These are phyloP conservation scores for Sarcophaga caerulescens DNA, from an alignment of 2,888 invertebrate genomes.

Conservation along the genomic window DNA sequence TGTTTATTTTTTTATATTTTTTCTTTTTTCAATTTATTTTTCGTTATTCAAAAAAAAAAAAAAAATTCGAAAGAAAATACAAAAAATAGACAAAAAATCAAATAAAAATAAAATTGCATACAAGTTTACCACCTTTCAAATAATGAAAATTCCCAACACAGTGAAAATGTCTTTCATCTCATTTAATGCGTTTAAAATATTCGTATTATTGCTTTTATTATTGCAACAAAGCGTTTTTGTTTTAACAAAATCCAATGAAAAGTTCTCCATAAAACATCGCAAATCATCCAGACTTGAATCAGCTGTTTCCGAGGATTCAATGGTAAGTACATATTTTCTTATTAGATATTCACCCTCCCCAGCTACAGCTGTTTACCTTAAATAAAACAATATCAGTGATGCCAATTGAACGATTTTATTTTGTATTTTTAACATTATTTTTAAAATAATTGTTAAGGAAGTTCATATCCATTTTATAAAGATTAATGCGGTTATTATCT, in stretches of 20 bases:
- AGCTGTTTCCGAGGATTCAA: slow-evolving; percentile 66
- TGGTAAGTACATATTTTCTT: slow-evolving; percentile 55
- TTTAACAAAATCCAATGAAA: slow-evolving; percentile 27
- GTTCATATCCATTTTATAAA: too few relatives aligned
- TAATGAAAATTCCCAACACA: background rate
- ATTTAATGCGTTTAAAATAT: slow-evolving; percentile 13
- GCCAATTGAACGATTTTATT: background rate
- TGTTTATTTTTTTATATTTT: background rate
- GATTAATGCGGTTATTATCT: too few relatives aligned
- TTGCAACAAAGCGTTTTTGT: slow-evolving; percentile 48
- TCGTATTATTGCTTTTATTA: slow-evolving; percentile 15
- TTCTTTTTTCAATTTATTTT: background rate
- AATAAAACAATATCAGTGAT: slow-evolving; percentile 7
- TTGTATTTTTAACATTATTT: too few relatives aligned
- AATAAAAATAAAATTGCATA: background rate
- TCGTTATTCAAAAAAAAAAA: background rate
- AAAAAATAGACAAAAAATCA: background rate
- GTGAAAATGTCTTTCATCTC: slow-evolving; percentile 41
- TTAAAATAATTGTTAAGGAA: too few relatives aligned
- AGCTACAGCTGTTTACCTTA: background rate
- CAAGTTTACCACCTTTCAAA: too few relatives aligned
- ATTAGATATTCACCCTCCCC: background rate
- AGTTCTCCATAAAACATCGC: slow-evolving; percentile 41
- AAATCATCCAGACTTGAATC: slow-evolving; percentile 52
- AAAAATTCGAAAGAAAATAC: background rate